Evolutionary conservation across 2,113 vertebrate genomes (phyloP).

Genomic region (Dromaius novaehollandiae): DNA sequence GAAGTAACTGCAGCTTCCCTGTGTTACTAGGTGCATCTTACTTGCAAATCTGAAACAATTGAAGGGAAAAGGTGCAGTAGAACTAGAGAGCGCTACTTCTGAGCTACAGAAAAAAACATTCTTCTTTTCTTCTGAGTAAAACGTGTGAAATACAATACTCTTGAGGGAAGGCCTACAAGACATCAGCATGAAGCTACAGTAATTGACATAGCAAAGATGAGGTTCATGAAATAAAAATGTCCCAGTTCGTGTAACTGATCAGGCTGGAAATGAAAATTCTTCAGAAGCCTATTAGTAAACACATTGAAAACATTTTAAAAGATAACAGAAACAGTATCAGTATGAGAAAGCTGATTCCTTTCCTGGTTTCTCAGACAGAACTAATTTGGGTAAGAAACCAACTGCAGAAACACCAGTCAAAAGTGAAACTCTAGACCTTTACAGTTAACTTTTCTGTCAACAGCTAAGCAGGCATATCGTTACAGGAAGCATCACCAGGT

Average conservation of each 20-base stretch:
- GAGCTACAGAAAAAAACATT: neutral
- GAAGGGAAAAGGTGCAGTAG: neutral
- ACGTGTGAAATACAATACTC: neutral
- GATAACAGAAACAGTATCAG: neutral
- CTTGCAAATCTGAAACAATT: slow-evolving; percentile 24
- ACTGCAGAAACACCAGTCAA: neutral
- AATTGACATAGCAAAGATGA: neutral
- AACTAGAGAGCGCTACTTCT: neutral
- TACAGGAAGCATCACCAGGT: neutral
- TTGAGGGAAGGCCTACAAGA: neutral
- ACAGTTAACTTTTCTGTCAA: neutral
- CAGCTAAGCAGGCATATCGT: neutral
- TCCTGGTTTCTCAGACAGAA: neutral
- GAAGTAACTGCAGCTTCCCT: neutral
- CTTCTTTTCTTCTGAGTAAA: neutral
- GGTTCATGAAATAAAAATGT: neutral
- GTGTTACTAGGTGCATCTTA: slow-evolving; percentile 1
- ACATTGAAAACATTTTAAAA: neutral
- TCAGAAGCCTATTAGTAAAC: neutral
- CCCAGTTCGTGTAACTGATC: neutral
- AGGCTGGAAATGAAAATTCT: neutral
- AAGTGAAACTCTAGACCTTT: neutral
- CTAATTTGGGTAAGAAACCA: neutral
- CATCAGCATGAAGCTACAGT: neutral
- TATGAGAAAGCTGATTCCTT: neutral